Evolutionary conservation across 2,797 vertebrate genomes (phyloP), one percentile per base, ranked within the genome.

Genomic region (Orientallactaga sibirica): DNA sequence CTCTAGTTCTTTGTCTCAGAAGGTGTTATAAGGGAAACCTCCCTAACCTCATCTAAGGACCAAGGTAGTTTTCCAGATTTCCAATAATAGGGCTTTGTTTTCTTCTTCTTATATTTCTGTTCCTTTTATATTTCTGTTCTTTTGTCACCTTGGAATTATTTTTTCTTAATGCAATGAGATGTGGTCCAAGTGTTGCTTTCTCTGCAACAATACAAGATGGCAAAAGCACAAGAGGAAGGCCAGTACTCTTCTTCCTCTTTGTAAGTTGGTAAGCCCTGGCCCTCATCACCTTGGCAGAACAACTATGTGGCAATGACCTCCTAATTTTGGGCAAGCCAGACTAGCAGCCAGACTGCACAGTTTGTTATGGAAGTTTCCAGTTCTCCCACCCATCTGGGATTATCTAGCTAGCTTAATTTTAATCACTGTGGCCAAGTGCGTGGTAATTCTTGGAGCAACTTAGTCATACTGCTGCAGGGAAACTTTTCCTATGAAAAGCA

Each of bases 311-410:
- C 7, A 11, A 27, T 27, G 90, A 77, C 29, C 29, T 62, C 76
- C 52, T 18, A 41, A 80, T 76, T 74, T 75, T 71, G 71, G 77
- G 24, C 37, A 78, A 84, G 64, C 27, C 83, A 14, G 48, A 48
- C 55, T 58, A 16, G 2, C 55, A 58, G 55, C 55, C 12, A 12
- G 55, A 77, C 58, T 33, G 41, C 71, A 76, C 58, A 86, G 66
- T 82, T 78, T 61, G 41, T 43, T 71, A 64, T 81, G 91, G 66
- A 91, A 86, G 78, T 92, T 94, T 91, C 64, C 75, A 52, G 18
- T 66, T 84, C 58, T 84, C 78, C 68, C 74, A 62, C 84, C 80
- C 73, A 78, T 71, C 22, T 88, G 74, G 77, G 70, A 85, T 92
- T 78, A 66, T 94, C 41, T 86, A 83, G 81, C 52, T 85, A 71